Evolutionary conservation across 2,888 invertebrate species (phyloP).

Genomic region (Sminthurinus aureus): DNA sequence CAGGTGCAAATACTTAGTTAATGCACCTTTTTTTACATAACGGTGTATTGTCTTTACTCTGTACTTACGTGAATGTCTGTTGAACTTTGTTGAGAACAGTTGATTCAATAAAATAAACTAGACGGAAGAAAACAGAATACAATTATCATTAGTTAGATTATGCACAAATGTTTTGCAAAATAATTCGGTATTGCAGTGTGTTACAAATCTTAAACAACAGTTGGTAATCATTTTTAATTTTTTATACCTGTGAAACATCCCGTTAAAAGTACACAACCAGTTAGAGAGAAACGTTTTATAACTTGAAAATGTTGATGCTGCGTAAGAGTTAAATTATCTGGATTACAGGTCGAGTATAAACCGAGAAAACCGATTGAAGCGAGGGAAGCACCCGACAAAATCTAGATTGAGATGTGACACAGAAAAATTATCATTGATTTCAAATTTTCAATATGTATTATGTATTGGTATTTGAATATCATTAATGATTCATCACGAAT

Average conservation of each 20-base stretch:
- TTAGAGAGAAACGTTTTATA: slow-evolving; percentile 56
- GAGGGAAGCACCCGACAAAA: slow-evolving; percentile 58
- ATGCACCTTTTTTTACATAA: too few relatives aligned
- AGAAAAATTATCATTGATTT: background rate
- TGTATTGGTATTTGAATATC: too few relatives aligned
- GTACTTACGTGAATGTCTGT: slow-evolving; percentile 50
- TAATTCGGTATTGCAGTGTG: too few relatives aligned
- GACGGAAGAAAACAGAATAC: background rate
- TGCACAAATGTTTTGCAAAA: too few relatives aligned
- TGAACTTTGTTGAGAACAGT: slow-evolving; percentile 58
- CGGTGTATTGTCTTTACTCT: too few relatives aligned
- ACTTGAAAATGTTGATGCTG: slow-evolving; percentile 58
- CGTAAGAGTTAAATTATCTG: slow-evolving; percentile 56
- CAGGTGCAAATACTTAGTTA: too few relatives aligned
- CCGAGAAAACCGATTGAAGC: slow-evolving; percentile 50
- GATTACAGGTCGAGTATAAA: slow-evolving; percentile 56
- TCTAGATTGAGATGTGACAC: slow-evolving; percentile 38
- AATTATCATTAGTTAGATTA: too few relatives aligned
- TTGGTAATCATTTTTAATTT: too few relatives aligned
- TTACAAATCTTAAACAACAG: too few relatives aligned
- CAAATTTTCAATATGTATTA: too few relatives aligned
- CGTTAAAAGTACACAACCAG: slow-evolving; percentile 55
- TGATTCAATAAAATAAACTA: slow-evolving; percentile 47
- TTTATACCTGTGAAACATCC: slow-evolving; percentile 44
- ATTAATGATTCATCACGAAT: too few relatives aligned